Base-by-base conservation (phyloP, 2,113 vertebrate genomes). In the Centrocercus urophasianus region DNA sequence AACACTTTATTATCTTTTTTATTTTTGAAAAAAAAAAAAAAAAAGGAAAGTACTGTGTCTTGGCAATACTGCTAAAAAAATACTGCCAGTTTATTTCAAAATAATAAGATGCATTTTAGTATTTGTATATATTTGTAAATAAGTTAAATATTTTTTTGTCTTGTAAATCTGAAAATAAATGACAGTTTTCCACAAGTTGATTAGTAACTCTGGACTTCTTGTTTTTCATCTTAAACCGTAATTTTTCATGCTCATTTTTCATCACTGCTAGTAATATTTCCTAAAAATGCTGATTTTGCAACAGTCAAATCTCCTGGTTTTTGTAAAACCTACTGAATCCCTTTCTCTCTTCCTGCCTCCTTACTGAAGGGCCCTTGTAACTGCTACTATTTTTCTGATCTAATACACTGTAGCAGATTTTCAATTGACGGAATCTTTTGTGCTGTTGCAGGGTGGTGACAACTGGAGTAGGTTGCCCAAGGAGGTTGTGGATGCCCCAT, bases 91-190 rank as follows among this genome's bases (percentile, higher is more conserved):
- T 91, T 57, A 81, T 86, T 85, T 79, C 59, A 10, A 43, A 83
- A 86, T 47, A 0, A 4, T 71, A 50, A 47, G n/a, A 54, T 52
- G 22, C 4, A 5, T 89, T 97, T 95, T 77, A 93, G 80, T 95
- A 90, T 94, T 88, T 98, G 96, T 98, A 89, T 93, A 96, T 95
- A 95, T 82, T 74, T 98, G 96, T 98, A 98, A 96, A 97, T 98
- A 97, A 59, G 93, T 81, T 96, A 96, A 96, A 93, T 97, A 90
- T 97, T 93, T 96, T 67, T 32, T 98, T 48, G 34, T 97, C 74
- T 92, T 93, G 70, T 93, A 81, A 95, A 85, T 95, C 84, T 94
- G 42, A 97, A 96, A 97, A 97, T 97, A 96, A 97, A 96, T 88
- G 76, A 13, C 72, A 75, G 25, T 79, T 93, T 76, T 93, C 36